Percentiles rank a stretch among this genome's conserved stretches.
Evolutionary conservation across 2,797 vertebrate species (phyloP).

Genomic region (Helicolenus hilgendorfi): DNA sequence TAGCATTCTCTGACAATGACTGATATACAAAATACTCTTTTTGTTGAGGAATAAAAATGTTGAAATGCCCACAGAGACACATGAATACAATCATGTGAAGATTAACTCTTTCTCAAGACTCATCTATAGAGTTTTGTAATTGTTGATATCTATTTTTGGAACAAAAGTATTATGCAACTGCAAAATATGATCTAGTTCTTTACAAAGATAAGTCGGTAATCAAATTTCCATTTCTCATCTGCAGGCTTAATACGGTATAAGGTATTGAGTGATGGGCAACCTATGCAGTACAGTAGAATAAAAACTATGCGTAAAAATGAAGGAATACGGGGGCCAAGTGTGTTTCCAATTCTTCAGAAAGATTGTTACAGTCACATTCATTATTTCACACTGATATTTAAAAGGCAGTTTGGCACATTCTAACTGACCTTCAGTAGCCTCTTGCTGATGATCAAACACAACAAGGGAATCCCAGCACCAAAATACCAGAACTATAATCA

Average conservation of each 20-base stretch:
- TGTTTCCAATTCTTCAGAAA: too few species aligned
- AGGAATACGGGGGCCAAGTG: too few species aligned
- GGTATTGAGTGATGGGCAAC: too few species aligned
- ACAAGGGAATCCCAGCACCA: too few species aligned
- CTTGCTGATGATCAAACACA: too few species aligned
- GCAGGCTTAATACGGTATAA: background rate
- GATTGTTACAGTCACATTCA: too few species aligned
- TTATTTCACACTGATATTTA: too few species aligned
- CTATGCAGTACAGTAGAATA: background rate
- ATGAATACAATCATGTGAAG: slow-evolving; percentile 5
- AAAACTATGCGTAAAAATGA: background rate
- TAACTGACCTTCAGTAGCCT: too few species aligned
- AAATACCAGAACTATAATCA: too few species aligned
- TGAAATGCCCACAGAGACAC: background rate
- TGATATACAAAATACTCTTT: slow-evolving; percentile 1
- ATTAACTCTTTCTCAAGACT: background rate
- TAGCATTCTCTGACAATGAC: background rate
- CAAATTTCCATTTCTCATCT: background rate
- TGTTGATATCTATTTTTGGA: background rate
- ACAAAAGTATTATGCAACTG: background rate
- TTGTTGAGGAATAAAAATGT: background rate
- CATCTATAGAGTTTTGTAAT: background rate
- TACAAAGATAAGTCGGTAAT: background rate
- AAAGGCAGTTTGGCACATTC: too few species aligned
- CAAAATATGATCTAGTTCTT: background rate